These are phyloP conservation scores for Cylindroiulus punctatus DNA, from an alignment of 2,888 invertebrate species.

Conservation along the genomic window DNA sequence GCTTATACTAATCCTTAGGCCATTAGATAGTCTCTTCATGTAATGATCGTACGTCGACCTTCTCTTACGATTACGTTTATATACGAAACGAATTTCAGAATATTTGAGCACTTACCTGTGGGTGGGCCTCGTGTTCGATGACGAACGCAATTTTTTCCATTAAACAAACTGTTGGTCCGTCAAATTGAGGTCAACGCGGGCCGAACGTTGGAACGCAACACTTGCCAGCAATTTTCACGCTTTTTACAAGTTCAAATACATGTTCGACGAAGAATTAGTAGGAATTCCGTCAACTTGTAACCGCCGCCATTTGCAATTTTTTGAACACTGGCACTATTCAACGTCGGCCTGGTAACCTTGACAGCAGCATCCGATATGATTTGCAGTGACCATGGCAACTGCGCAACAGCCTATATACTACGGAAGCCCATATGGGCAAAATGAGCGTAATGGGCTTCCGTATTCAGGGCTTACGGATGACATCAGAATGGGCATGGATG, in stretches of 20 bases:
- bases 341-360: too few relatives aligned
- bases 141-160: background rate
- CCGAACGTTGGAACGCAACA: background rate
- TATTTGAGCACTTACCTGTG: slow-evolving; percentile 14
- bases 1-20: too few relatives aligned
- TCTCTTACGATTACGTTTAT: background rate
- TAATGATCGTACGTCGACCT: background rate
- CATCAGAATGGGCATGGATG: too few relatives aligned
- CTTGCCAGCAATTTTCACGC: background rate
- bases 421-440: too few relatives aligned
- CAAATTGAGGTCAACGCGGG: background rate
- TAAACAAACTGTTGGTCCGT: background rate
- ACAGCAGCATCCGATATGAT: too few relatives aligned
- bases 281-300: background rate
- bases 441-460: too few relatives aligned
- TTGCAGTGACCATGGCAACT: too few relatives aligned
- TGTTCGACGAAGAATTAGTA: background rate
- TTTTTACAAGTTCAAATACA: background rate
- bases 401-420: too few relatives aligned
- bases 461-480: too few relatives aligned
- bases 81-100: background rate
- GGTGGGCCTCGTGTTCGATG: background rate
- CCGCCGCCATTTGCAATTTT: background rate
- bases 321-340: too few relatives aligned
- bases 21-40: background rate